Evolutionary conservation across 2,888 invertebrate genomes (phyloP), one percentile per base, ranked within the genome.

Genomic region (Onchidella celtica): DNA sequence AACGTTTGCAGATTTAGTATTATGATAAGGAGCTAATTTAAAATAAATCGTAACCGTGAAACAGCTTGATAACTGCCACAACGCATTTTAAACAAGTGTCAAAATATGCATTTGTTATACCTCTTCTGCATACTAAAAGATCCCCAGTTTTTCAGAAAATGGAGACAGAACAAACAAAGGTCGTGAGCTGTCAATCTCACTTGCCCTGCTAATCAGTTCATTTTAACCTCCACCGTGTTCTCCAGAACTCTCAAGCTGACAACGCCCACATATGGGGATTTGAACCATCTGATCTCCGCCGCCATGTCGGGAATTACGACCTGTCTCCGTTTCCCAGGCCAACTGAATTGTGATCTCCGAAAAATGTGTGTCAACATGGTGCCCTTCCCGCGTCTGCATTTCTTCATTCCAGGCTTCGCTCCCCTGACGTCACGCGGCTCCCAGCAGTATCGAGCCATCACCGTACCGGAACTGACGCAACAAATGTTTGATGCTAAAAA

Each of bases 401-500:
- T 81, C 69, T 81, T 81, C 59, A 70, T 77, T 32, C 61, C 82
- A 21, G 83, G 83, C n/a, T 92, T 92, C 81, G 92, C 91, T 72
- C 92, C 92, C n/a, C 86, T 92, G 27, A 92, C 92, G n/a, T 90
- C 91, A 29, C 88, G 92, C 74, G 92, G 92, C 65, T 90, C 90
- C 84, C 92, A 92, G 86, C 92, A 92, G 85, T 92, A 92, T 87
- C 88, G 91, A 75, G 91, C 92, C 75, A 87, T 92, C 34, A 91
- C 92, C 24, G 92, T 92, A 38, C 91, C 91, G 1, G 76, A 76
- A 21, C 81, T 81, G 68, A 76, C 81, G 97, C 83, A 97, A 97
- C 87, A 96, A 94, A 96, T 96, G 96, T 98, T 98, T 94, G 98
- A 98, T 94, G 97, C 98, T 88, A 98, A 97, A 95, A 98, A 98